Evolutionary conservation across 2,113 vertebrate species (phyloP).

Genomic region (Microcebus ravelobensis): DNA sequence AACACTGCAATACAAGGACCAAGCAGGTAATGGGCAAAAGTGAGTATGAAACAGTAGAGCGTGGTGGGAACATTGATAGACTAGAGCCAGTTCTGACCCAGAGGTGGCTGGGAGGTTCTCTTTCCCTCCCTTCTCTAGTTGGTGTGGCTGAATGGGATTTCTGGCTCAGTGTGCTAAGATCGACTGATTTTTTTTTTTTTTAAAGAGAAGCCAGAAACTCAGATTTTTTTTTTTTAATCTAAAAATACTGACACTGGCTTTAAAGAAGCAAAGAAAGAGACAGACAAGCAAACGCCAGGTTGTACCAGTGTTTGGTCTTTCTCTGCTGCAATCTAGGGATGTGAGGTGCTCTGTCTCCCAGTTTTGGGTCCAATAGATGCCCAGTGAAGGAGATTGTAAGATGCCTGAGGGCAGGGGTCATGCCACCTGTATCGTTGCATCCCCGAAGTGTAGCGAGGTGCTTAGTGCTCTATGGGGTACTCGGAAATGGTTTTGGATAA

Average conservation of each 20-base stretch:
- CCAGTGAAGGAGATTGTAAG: background rate
- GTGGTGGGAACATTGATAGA: background rate
- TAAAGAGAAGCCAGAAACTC: background rate
- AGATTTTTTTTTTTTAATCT: background rate
- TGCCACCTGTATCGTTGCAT: background rate
- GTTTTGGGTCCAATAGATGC: background rate
- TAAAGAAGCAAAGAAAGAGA: background rate
- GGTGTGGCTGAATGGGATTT: background rate
- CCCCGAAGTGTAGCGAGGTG: background rate
- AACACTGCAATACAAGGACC: background rate
- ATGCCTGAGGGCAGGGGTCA: background rate
- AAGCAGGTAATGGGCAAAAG: background rate
- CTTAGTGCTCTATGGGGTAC: background rate
- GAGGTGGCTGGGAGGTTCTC: background rate
- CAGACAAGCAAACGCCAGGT: background rate
- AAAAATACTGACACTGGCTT: background rate
- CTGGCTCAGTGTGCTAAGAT: background rate
- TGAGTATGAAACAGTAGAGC: background rate
- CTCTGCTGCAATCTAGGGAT: background rate
- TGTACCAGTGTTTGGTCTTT: background rate
- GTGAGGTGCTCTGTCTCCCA: background rate
- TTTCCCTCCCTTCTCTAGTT: fast-evolving
- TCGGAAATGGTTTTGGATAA: background rate
- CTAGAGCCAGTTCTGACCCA: background rate
- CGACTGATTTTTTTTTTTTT: background rate